Percentiles rank a stretch among this genome's conserved stretches.
These are phyloP conservation scores for Xiphydria camelus DNA, from an alignment of 2,888 invertebrate genomes.

Conservation along the genomic window DNA sequence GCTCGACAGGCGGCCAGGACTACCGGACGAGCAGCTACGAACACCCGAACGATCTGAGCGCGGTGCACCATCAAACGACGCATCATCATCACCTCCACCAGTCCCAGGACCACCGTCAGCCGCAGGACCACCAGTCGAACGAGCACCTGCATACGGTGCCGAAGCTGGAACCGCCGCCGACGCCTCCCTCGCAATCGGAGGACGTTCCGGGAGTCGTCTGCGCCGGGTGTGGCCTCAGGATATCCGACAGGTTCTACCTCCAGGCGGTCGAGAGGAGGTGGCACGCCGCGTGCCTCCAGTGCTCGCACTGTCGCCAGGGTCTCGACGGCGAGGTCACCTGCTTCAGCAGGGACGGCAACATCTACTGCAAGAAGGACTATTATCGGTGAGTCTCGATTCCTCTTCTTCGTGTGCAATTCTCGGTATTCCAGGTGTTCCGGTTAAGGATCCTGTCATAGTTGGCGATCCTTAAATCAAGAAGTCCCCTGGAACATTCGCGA, in stretches of 20 bases:
- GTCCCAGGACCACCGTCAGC: constrained; percentile 30
- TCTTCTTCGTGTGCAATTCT: too few relatives aligned
- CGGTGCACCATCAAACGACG: constrained; percentile 47
- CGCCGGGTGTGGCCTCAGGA: constrained; percentile 86
- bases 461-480: too few relatives aligned
- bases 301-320: constrained; percentile 86
- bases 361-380: constrained; percentile 96
- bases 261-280: constrained; percentile 90
- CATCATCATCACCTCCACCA: constrained; percentile 36
- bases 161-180: constrained; percentile 60
- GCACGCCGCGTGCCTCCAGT: constrained; percentile 90
- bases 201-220: constrained; percentile 66
- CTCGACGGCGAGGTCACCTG: constrained; percentile 91
- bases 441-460: too few relatives aligned
- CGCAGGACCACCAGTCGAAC: constrained; percentile 27
- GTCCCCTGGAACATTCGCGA: too few relatives aligned
- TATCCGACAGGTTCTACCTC: constrained; percentile 88
- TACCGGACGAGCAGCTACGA: constrained; percentile 50
- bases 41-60: constrained; percentile 46
- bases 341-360: constrained; percentile 89
- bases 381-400: constrained; percentile 76
- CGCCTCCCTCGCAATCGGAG: constrained; percentile 51
- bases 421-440: too few relatives aligned
- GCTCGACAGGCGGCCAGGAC: constrained; percentile 43
- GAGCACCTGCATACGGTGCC: constrained; percentile 60